Conservation (phyloP, 2,797 vertebrate genomes). For the Florisuga fusca region DNA sequence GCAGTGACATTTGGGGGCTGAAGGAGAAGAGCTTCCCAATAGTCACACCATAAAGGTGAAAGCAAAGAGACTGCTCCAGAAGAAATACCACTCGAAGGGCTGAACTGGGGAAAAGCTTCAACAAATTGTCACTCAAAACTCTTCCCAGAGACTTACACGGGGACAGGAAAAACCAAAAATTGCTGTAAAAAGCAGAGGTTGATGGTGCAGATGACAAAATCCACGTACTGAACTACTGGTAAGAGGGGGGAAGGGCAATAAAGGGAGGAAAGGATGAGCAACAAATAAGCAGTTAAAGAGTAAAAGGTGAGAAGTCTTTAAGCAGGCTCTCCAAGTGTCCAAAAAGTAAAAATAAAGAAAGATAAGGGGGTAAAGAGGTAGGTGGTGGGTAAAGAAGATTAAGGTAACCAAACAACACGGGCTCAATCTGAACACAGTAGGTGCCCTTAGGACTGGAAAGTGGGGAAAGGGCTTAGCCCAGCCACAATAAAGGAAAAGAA, state of each 20-base stretch:
- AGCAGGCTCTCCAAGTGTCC: not conserved
- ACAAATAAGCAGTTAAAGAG: not conserved
- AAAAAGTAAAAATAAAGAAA: not conserved
- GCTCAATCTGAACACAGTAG: not conserved
- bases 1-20: not conserved
- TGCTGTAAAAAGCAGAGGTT: not conserved
- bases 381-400: not conserved
- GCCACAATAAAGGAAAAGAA: not conserved
- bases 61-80: not conserved
- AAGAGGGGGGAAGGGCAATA: not conserved
- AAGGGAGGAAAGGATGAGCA: not conserved
- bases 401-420: not conserved
- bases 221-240: not conserved
- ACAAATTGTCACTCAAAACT: not conserved
- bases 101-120: not conserved
- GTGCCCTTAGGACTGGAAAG: not conserved
- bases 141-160: not conserved
- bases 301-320: not conserved
- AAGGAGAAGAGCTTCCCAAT: not conserved
- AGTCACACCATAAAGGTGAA: not conserved
- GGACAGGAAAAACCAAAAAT: not conserved
- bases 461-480: not conserved
- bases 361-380: not conserved
- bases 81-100: not conserved
- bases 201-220: not conserved